Evolutionary conservation across 2,113 vertebrate genomes (phyloP).

Genomic region (Lynx canadensis): DNA sequence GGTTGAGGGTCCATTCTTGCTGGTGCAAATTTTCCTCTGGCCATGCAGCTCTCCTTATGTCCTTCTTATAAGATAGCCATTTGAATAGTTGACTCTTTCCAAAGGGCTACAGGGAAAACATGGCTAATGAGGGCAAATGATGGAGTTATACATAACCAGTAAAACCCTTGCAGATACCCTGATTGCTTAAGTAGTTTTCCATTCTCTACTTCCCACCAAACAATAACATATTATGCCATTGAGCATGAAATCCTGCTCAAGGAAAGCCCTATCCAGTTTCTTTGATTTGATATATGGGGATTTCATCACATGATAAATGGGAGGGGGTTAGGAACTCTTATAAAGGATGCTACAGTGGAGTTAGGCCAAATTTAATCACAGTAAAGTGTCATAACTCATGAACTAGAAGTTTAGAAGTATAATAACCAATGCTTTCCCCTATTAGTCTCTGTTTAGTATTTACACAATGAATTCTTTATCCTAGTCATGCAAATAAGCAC

Average conservation of each 20-base stretch:
- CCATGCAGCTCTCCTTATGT: background rate
- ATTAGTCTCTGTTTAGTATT: slow-evolving; percentile 46
- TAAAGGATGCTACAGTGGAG: background rate
- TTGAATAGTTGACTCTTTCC: background rate
- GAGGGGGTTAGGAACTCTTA: background rate
- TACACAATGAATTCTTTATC: slow-evolving; percentile 47
- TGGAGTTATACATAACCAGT: background rate
- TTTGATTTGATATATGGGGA: background rate
- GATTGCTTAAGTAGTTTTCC: background rate
- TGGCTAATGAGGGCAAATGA: background rate
- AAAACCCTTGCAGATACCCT: background rate
- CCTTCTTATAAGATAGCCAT: background rate
- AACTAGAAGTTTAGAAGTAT: slow-evolving; percentile 18
- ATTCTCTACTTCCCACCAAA: background rate
- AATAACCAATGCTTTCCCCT: background rate
- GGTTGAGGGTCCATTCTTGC: background rate
- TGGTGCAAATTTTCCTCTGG: background rate
- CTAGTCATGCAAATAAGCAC: slow-evolving; percentile 71
- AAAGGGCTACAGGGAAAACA: background rate
- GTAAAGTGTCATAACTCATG: background rate
- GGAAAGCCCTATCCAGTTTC: background rate
- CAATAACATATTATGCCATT: background rate
- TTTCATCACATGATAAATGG: background rate
- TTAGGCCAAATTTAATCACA: background rate
- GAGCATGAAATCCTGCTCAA: background rate